Evolutionary conservation across 2,113 vertebrate genomes (phyloP).

Genomic region (Falcunculus frontatus): DNA sequence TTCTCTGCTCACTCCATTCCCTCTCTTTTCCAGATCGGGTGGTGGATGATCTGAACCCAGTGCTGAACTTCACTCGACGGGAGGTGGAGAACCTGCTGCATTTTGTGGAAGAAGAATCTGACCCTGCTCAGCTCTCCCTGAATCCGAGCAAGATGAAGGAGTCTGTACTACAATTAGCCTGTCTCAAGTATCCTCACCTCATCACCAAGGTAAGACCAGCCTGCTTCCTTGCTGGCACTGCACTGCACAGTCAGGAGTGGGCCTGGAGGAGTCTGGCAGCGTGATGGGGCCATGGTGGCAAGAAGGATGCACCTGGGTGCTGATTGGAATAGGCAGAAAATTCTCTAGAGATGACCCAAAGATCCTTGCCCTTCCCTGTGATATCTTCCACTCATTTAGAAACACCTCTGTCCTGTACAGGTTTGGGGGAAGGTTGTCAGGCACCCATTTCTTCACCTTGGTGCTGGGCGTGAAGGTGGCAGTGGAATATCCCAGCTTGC

Average conservation of each 20-base stretch:
- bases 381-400: neutral
- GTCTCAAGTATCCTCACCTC: slow-evolving; percentile 86
- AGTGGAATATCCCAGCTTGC: neutral
- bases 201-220: slow-evolving; percentile 88
- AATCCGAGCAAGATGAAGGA: slow-evolving; percentile 75
- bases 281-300: neutral
- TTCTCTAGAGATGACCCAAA: neutral
- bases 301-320: neutral
- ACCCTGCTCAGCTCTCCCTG: slow-evolving; percentile 66
- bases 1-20: neutral
- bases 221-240: neutral
- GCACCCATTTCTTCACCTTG: neutral
- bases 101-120: slow-evolving; percentile 94
- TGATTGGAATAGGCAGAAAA: neutral
- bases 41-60: slow-evolving; percentile 96
- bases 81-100: slow-evolving; percentile 98
- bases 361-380: neutral
- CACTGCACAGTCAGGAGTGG: neutral
- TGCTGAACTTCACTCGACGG: slow-evolving; percentile 93
- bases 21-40: slow-evolving; percentile 83
- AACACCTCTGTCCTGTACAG: neutral
- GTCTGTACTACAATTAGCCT: slow-evolving; percentile 83
- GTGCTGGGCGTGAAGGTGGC: neutral
- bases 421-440: neutral
- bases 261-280: neutral